Evolutionary conservation across 2,113 vertebrate genomes (phyloP).

Genomic region (Nansenia antarctica): DNA sequence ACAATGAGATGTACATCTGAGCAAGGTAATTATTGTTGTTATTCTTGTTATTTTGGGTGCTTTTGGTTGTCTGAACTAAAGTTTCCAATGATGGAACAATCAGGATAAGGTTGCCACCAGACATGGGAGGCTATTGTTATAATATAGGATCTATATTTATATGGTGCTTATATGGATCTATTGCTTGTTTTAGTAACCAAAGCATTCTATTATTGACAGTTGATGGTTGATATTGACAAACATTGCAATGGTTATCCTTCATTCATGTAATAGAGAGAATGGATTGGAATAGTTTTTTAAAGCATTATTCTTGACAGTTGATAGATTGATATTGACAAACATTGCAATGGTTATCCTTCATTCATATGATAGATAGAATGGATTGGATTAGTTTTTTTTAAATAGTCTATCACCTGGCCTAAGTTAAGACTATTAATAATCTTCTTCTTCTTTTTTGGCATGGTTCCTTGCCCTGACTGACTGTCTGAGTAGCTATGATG

Average conservation of each 20-base stretch:
- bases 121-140: neutral
- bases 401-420: too few relatives aligned
- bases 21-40: slow-evolving; percentile 52
- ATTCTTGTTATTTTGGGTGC: neutral
- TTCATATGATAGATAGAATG: too few relatives aligned
- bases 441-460: too few relatives aligned
- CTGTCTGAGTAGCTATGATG: too few relatives aligned
- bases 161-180: neutral
- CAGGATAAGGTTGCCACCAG: neutral
- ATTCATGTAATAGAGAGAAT: too few relatives aligned
- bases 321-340: neutral
- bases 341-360: neutral
- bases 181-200: neutral
- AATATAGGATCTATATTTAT: neutral
- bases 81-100: slow-evolving; percentile 5
- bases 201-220: neutral
- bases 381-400: too few relatives aligned
- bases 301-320: neutral
- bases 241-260: neutral
- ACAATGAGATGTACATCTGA: slow-evolving; percentile 58
- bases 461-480: too few relatives aligned
- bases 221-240: neutral
- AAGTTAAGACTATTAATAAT: too few relatives aligned
- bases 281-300: too few relatives aligned
- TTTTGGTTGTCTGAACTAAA: neutral